Percentiles rank a stretch among this genome's conserved stretches.
phyloP scores from a whole-genome alignment of 1,140 invertebrate species.

The Nasonia longicornis region DNA sequence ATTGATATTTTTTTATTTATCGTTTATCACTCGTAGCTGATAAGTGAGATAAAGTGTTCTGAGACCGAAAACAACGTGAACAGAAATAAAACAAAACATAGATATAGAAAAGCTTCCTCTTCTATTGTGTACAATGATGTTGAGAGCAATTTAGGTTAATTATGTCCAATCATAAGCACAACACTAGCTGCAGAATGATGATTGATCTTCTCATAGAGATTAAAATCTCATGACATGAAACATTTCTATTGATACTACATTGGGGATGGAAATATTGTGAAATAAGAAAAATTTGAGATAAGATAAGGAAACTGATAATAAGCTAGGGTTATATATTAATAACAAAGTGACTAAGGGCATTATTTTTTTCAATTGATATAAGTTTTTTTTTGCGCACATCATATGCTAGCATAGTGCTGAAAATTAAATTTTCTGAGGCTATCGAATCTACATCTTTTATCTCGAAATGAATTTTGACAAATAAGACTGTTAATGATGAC shows the following conservation, averaged over 20 bases:
- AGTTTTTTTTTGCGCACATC: no score
- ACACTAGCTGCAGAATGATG: slow-evolving; percentile 27
- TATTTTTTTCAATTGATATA: no score
- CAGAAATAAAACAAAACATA: slow-evolving; percentile 32
- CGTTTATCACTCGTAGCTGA: slow-evolving; percentile 12
- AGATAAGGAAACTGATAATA: not conserved
- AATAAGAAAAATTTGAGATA: slow-evolving; percentile 12
- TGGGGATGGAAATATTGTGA: slow-evolving; percentile 2
- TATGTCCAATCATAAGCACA: slow-evolving; percentile 43
- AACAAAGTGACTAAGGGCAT: no score
- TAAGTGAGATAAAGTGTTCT: slow-evolving; percentile 19
- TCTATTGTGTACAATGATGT: slow-evolving; percentile 27
- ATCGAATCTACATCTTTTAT: not conserved
- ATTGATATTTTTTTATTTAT: slow-evolving; percentile 26
- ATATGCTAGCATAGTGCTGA: no score
- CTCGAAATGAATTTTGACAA: not conserved
- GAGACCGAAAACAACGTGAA: slow-evolving; percentile 28
- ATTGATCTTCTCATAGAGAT: slow-evolving; percentile 42
- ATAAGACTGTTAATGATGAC: not conserved
- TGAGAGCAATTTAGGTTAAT: slow-evolving; percentile 46
- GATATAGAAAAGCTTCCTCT: slow-evolving; percentile 19
- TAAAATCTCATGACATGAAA: slow-evolving; percentile 35
- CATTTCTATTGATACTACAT: slow-evolving; percentile 16
- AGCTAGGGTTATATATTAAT: not conserved
- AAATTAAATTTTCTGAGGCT: no score